Evolutionary conservation across 2,113 vertebrate species (phyloP).

Genomic region (Platysteira castanea): DNA sequence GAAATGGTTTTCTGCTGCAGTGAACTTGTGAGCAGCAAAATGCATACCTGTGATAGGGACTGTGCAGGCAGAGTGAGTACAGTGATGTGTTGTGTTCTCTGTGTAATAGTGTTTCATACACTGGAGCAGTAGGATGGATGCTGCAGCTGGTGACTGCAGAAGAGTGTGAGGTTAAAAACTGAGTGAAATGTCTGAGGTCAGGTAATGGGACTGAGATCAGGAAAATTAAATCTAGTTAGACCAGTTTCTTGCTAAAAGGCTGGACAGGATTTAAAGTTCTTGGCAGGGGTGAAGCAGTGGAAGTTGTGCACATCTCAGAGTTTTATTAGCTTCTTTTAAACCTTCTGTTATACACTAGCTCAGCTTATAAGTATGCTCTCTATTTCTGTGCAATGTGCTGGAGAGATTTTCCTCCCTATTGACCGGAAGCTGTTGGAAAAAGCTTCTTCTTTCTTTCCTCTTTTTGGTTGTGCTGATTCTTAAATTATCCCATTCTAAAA

Average conservation of each 20-base stretch:
- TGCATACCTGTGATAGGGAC: not conserved
- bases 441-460: not conserved
- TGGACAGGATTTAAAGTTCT: not conserved
- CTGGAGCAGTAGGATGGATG: not conserved
- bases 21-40: not conserved
- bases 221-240: not conserved
- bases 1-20: not conserved
- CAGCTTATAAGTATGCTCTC: not conserved
- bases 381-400: not conserved
- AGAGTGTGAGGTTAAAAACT: not conserved
- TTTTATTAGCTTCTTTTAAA: not conserved
- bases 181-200: not conserved
- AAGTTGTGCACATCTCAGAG: not conserved
- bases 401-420: not conserved
- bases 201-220: not conserved
- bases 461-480: not conserved
- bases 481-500: not conserved
- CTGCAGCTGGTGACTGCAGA: not conserved
- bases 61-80: not conserved
- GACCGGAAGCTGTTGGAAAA: not conserved
- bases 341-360: not conserved
- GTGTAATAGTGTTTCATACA: not conserved
- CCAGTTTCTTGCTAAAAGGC: not conserved
- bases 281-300: fast-evolving
- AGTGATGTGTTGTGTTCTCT: not conserved